Evolutionary conservation across 2,888 invertebrate species (phyloP), one percentile per base, ranked within the genome.

Genomic region (Amphipyra berbera): DNA sequence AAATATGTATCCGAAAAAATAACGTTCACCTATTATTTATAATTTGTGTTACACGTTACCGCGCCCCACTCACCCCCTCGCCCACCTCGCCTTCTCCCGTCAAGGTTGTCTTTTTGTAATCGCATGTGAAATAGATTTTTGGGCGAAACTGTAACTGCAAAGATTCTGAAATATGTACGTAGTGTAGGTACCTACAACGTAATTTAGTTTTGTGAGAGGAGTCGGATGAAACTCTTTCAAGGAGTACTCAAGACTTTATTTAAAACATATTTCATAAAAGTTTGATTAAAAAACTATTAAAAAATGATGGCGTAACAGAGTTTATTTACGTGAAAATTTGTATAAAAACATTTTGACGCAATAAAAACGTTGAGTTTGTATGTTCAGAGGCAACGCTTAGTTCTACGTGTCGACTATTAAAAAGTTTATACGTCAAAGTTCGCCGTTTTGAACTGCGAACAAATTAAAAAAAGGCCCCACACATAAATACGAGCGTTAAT

Each of bases 1-100:
- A 94, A 93, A 94, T 93, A 94, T 94, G 91, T 94, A 92, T 94
- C 90, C 88, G 89, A 89, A 90, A 90, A 93, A 93, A 94, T 92
- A 93, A 94, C 90, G 92, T 89, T 90, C 89, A 87, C 90, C 91
- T 94, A 93, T 93, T 93, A 93, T 94, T 93, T 92, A 93, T 92
- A 93, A 93, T 92, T 93, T 92, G 91, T 90, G 88, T 88, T 88
- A 88, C 87, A 85, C 86, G 83, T 82, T 81, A 82, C 81, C 80
- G 66, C 79, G 73, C 70, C 65, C 62, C 59, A 59, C 72, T 73
- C 42, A 68, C 61, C 55, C 59, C 66, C 61, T 53, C 63, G 42
- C 61, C 53, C 72, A 49, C 58, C 64, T 64, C 68, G 54, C 64
- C 61, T 56, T 71, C 76, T 69, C 77, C 69, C 77, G 76, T 73